phyloP scores from a whole-genome alignment of 2,797 vertebrate genomes.

The Pseudocheirus occidentalis region DNA sequence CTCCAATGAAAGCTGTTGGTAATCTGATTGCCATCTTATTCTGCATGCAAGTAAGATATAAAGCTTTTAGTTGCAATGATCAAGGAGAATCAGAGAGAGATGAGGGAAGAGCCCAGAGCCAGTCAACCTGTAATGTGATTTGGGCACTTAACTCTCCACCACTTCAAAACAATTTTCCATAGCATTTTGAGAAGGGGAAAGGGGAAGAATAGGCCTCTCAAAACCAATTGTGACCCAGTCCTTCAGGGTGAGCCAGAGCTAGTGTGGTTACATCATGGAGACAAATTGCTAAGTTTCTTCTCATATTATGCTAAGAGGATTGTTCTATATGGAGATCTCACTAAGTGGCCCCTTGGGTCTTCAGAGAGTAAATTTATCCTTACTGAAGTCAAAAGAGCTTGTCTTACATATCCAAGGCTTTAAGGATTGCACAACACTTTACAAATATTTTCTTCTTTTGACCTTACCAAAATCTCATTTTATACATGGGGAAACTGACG shows the following conservation, averaged over 20 bases:
- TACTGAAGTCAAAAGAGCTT: background rate
- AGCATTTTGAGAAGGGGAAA: conserved; percentile 24
- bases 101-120: background rate
- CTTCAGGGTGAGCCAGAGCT: background rate
- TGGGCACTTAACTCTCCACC: background rate
- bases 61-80: background rate
- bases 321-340: background rate
- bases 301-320: background rate
- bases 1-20: background rate
- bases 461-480: background rate
- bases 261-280: background rate
- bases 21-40: background rate
- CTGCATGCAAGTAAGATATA: background rate
- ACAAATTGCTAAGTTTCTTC: background rate
- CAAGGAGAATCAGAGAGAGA: background rate
- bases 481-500: background rate
- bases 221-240: background rate
- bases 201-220: background rate
- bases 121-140: background rate
- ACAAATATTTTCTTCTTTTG: background rate
- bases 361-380: background rate
- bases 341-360: background rate
- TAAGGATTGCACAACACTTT: background rate
- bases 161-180: conserved; percentile 26
- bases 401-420: background rate